These are phyloP conservation scores for Chelonia mydas DNA, from an alignment of 2,797 vertebrate species.

Conservation along the genomic window DNA sequence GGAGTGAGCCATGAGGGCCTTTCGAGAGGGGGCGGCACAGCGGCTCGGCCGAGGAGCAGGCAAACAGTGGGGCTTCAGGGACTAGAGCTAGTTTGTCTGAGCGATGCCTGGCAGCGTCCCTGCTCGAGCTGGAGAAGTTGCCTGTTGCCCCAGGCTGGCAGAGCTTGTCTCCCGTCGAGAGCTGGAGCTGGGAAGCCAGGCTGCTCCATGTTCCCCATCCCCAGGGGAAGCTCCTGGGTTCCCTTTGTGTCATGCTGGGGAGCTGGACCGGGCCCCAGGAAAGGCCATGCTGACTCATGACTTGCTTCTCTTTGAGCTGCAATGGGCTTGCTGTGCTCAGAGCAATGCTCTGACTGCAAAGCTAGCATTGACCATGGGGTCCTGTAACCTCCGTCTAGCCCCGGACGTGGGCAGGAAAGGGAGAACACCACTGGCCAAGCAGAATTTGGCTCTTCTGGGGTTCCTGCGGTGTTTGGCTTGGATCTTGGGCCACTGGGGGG, in stretches of 20 bases:
- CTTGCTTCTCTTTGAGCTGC: not conserved
- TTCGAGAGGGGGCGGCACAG: not conserved
- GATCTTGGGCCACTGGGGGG: not conserved
- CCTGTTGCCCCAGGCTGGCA: not conserved
- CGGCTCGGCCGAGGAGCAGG: not conserved
- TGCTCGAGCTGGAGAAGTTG: not conserved
- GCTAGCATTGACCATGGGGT: not conserved
- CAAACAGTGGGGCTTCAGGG: not conserved
- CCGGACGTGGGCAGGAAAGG: not conserved
- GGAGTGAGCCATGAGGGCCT: no score
- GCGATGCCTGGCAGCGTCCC: not conserved
- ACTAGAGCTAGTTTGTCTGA: not conserved
- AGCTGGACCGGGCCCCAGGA: not conserved
- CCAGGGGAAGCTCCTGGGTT: not conserved
- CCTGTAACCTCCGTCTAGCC: not conserved
- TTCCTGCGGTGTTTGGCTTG: not conserved
- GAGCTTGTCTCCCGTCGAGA: not conserved
- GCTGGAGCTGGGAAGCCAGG: not conserved
- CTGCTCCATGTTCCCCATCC: not conserved
- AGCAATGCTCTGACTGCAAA: not conserved
- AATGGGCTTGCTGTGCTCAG: not conserved
- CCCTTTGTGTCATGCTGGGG: not conserved
- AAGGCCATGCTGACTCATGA: no score
- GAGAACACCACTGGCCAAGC: not conserved
- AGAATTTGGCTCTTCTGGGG: not conserved